Evolutionary conservation across 2,797 vertebrate genomes (phyloP).

Genomic region (Threskiornis aethiopicus): DNA sequence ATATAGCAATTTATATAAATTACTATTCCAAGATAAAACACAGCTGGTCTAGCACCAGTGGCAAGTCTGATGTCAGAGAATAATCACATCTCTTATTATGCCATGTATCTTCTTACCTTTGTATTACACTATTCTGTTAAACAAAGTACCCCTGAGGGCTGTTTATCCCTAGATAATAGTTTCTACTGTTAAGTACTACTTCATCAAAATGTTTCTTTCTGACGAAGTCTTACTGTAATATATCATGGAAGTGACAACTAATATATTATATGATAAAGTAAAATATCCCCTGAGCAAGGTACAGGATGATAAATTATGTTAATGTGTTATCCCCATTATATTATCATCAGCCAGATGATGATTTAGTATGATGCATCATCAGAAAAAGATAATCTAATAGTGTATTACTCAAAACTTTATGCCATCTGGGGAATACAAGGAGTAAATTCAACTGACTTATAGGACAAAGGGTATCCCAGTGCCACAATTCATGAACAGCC

Average conservation of each 20-base stretch:
- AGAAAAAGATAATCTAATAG: slow-evolving; percentile 64
- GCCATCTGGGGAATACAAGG: slow-evolving; percentile 19
- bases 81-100: background rate
- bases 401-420: slow-evolving; percentile 66
- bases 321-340: slow-evolving; percentile 70
- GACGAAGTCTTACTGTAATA: slow-evolving; percentile 44
- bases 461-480: slow-evolving; percentile 21
- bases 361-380: slow-evolving; percentile 68
- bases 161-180: slow-evolving; percentile 57
- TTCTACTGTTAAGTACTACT: slow-evolving; percentile 43
- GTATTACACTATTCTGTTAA: slow-evolving; percentile 13
- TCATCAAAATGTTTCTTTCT: slow-evolving; percentile 65
- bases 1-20: slow-evolving; percentile 22
- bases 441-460: slow-evolving; percentile 40
- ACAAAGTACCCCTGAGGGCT: slow-evolving; percentile 43
- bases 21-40: background rate
- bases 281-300: slow-evolving; percentile 70
- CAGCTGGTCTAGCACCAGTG: background rate
- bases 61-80: slow-evolving; percentile 17
- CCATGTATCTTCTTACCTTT: slow-evolving; percentile 58
- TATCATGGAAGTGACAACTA: slow-evolving; percentile 57
- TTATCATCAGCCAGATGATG: slow-evolving; percentile 61
- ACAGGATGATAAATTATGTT: slow-evolving; percentile 74
- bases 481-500: background rate
- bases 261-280: slow-evolving; percentile 61